Conservation (phyloP, 2,797 vertebrate genomes). For the Neoniphon sammara region DNA sequence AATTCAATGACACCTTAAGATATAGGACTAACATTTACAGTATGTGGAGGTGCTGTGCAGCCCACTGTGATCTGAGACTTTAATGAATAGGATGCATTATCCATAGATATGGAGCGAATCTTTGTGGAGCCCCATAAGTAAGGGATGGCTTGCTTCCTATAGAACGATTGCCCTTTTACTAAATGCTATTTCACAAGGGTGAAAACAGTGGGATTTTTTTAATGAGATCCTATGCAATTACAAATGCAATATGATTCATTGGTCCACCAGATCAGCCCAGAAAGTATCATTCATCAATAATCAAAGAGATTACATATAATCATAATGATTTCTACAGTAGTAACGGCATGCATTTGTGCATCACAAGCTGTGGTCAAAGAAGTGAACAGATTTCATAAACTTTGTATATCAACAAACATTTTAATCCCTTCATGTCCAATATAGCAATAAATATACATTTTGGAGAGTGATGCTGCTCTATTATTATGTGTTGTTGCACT, state of each 20-base stretch:
- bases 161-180: slow-evolving; percentile 22
- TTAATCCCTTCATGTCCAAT: background rate
- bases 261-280: background rate
- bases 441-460: background rate
- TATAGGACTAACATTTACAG: slow-evolving; percentile 48
- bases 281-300: too few species aligned
- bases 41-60: slow-evolving; percentile 29
- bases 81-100: slow-evolving; percentile 51
- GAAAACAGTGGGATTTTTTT: slow-evolving; percentile 8
- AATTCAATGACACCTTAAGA: slow-evolving; percentile 66
- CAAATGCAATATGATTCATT: slow-evolving; percentile 10
- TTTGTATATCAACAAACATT: background rate
- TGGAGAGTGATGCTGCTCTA: background rate
- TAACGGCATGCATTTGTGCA: too few species aligned
- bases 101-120: slow-evolving; percentile 34
- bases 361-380: background rate
- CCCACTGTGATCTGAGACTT: slow-evolving; percentile 38
- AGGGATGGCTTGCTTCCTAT: slow-evolving; percentile 30
- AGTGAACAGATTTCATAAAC: background rate
- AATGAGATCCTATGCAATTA: background rate
- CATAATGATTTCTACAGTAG: too few species aligned
- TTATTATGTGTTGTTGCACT: slow-evolving; percentile 17
- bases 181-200: background rate
- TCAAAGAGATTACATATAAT: too few species aligned
- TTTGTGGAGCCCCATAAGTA: slow-evolving; percentile 49